Evolutionary conservation across 2,888 invertebrate species (phyloP).

Genomic region (Venustoraphidia nigricollis): DNA sequence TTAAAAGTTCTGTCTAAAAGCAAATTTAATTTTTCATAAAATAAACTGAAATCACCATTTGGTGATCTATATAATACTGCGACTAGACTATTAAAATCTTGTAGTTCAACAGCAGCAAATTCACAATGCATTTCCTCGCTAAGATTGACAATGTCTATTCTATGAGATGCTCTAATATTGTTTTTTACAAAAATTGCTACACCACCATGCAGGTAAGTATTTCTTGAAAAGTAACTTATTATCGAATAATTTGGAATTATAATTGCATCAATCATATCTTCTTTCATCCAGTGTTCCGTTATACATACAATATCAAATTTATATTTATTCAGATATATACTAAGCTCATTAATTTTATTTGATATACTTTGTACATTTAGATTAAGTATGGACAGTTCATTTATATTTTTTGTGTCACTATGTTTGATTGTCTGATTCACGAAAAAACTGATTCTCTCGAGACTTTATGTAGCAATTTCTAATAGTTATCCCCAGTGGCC

Average conservation of each 20-base stretch:
- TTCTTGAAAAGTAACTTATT: background rate
- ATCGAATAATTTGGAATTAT: background rate
- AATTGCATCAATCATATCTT: background rate
- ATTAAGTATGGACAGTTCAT: no score
- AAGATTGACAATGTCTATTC: background rate
- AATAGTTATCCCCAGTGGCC: no score
- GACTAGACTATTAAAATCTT: background rate
- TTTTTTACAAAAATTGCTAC: background rate
- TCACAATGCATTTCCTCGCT: background rate
- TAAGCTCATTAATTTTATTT: background rate
- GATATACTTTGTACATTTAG: background rate
- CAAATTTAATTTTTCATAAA: background rate
- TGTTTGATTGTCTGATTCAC: no score
- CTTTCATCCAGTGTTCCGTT: background rate
- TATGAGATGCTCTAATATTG: background rate
- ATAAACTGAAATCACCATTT: background rate
- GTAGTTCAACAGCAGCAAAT: background rate
- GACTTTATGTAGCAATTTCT: no score
- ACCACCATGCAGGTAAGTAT: background rate
- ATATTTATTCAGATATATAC: background rate
- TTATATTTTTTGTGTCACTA: no score
- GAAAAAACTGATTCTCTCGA: no score
- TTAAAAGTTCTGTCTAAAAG: background rate
- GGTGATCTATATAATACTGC: background rate
- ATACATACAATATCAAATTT: background rate